phyloP scores from a whole-genome alignment of 2,888 invertebrate genomes.

The Eristalinus aeneus region DNA sequence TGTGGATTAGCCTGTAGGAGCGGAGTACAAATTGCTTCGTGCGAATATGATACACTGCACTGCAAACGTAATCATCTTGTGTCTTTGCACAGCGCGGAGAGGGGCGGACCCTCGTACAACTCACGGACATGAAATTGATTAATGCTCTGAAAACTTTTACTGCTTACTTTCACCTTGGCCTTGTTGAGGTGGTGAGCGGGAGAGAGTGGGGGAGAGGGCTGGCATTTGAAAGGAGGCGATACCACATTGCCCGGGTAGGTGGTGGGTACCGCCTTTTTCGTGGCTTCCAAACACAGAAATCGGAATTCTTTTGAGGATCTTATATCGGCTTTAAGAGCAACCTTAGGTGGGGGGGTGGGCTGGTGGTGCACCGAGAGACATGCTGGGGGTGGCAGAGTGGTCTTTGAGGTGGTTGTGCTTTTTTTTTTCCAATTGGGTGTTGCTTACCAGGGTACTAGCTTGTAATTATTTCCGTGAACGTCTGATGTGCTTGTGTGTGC shows the following conservation, averaged over 20 bases:
- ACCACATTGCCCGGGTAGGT: background rate
- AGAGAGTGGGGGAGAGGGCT: background rate
- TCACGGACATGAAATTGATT: background rate
- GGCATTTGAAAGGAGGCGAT: background rate
- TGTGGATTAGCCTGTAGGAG: background rate
- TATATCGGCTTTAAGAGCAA: background rate
- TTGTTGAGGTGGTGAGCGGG: background rate
- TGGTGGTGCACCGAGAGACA: background rate
- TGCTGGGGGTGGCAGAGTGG: background rate
- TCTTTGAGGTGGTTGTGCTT: background rate
- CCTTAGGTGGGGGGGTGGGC: background rate
- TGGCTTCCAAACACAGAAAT: background rate
- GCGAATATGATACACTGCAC: constrained; percentile 7
- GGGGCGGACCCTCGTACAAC: background rate
- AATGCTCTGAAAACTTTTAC: background rate
- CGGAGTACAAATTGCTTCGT: constrained; percentile 8
- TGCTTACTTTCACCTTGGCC: background rate
- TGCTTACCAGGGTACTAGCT: background rate
- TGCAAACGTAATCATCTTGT: constrained; percentile 14
- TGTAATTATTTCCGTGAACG: background rate
- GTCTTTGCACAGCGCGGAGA: background rate
- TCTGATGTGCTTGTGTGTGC: background rate
- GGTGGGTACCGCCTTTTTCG: background rate
- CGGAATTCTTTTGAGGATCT: background rate
- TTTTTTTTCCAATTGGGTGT: background rate